Evolutionary conservation across 2,113 vertebrate species (phyloP), one percentile per base, ranked within the genome.

Genomic region (Protobothrops flavoviridis): DNA sequence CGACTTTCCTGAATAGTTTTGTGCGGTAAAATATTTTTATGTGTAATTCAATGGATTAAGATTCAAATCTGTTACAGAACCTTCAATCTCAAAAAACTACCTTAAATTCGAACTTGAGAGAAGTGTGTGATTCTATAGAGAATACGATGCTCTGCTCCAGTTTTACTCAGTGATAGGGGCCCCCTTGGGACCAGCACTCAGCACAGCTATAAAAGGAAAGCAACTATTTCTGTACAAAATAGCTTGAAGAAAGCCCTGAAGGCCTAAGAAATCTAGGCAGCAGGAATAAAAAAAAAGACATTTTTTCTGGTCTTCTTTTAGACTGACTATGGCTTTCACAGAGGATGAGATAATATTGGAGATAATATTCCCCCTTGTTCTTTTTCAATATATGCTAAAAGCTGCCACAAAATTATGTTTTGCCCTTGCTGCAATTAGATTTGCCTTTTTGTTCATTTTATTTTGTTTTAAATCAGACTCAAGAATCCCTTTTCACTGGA

Each of bases 231-330:
- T 33, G 57, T 29, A 85, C 69, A 90, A n/a, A 90, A 90, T 86
- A 93, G 74, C 45, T 93, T 61, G 85, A 86, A 86, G 13, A 90
- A 90, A 61, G 74, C 92, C 88, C 91, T 56, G n/a, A 74, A 92
- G 87, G 50, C 59, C 15, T 74, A 9, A 88, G 87, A 74, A 89
- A 92, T 87, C 50, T 45, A 90, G 56, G n/a, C 81, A 93, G 74
- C 88, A 87, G 88, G 48, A 56, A 93, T 45, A 57, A 33, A 53
- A 64, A 64, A 64, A 56, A 61, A 56, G 13, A 59, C 86, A 4
- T 17, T 24, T 92, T 39, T 53, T 45, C 43, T 86, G 55, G 23
- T 55, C 12, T 90, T 87, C 55, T 33, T 53, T 93, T 87, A 61
- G n/a, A 45, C 55, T 64, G 45, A 23, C 45, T 39, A 64, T 50